Evolutionary conservation across 2,113 vertebrate genomes (phyloP).

Genomic region (Columba livia): DNA sequence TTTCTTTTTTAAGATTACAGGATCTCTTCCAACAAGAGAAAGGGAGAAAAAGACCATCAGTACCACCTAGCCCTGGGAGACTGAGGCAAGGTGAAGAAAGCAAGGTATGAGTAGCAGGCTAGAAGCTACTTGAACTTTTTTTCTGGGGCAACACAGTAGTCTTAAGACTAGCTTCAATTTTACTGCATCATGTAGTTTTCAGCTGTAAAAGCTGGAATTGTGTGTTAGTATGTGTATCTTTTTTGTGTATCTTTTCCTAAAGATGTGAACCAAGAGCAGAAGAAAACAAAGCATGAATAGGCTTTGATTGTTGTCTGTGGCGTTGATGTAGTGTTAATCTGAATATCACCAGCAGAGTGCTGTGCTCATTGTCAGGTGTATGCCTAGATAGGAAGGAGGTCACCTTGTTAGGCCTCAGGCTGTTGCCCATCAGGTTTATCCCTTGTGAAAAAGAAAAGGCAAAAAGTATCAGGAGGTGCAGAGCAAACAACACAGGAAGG

Average conservation of each 20-base stretch:
- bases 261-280: not conserved
- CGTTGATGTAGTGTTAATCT: not conserved
- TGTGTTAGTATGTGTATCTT: not conserved
- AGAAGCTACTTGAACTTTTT: not conserved
- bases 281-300: not conserved
- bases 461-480: not conserved
- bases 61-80: slow-evolving; percentile 94
- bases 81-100: slow-evolving; percentile 91
- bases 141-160: not conserved
- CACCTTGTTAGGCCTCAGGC: not conserved
- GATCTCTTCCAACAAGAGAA: slow-evolving; percentile 98
- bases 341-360: not conserved
- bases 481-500: not conserved
- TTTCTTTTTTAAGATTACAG: slow-evolving; percentile 81
- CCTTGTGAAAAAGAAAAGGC: not conserved
- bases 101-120: slow-evolving; percentile 79
- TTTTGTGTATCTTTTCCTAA: not conserved
- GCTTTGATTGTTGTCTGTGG: not conserved
- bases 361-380: not conserved
- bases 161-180: not conserved
- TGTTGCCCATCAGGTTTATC: not conserved
- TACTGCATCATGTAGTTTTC: not conserved
- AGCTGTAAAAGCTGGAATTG: not conserved
- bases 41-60: slow-evolving; percentile 92
- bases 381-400: not conserved